Evolutionary conservation across 2,797 vertebrate genomes (phyloP).

Genomic region (Amblyraja radiata): DNA sequence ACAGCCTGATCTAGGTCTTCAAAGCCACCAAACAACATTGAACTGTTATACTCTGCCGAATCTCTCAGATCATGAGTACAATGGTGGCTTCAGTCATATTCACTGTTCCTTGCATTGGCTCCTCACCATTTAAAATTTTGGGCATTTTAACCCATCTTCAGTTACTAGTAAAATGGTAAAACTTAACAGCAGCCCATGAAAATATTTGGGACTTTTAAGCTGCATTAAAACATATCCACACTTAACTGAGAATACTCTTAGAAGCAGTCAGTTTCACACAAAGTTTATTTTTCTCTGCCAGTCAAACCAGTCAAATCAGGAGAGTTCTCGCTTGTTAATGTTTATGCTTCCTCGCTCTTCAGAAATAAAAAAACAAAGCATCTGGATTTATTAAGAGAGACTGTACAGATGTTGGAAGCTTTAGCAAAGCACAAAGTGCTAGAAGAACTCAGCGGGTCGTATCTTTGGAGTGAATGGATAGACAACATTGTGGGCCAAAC

Average conservation of each 20-base stretch:
- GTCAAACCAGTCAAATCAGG: neutral
- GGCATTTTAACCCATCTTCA: neutral
- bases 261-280: neutral
- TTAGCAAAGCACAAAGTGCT: too few species aligned
- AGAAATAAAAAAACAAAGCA: too few species aligned
- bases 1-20: neutral
- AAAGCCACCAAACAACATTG: neutral
- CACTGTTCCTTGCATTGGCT: neutral
- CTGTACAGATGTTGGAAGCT: too few species aligned
- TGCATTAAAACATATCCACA: neutral
- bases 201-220: neutral
- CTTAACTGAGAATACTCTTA: neutral
- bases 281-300: neutral
- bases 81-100: neutral
- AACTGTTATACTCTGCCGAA: neutral
- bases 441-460: too few species aligned
- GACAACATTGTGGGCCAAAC: too few species aligned
- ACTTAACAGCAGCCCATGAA: neutral
- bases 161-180: neutral
- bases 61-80: neutral
- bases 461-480: too few species aligned
- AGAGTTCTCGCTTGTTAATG: too few species aligned
- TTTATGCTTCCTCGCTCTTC: too few species aligned
- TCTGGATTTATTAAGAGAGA: too few species aligned
- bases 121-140: neutral